These are phyloP conservation scores for Lates calcarifer DNA, from an alignment of 2,113 vertebrate genomes.

Conservation along the genomic window DNA sequence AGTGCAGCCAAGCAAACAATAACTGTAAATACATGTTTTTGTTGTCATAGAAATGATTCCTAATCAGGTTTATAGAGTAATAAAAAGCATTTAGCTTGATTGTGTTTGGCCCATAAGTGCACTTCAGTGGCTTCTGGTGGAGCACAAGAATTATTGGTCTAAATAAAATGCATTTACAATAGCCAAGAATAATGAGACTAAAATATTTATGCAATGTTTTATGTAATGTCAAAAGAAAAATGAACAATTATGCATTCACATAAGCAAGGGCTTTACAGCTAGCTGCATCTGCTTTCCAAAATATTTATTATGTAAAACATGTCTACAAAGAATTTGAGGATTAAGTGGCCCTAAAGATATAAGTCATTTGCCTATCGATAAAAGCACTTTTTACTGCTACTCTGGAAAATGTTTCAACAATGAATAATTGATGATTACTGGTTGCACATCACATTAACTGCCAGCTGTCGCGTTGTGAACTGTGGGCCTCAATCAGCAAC, in stretches of 20 bases:
- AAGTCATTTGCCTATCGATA: slow-evolving; percentile 45
- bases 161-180: slow-evolving; percentile 49
- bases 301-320: slow-evolving; percentile 49
- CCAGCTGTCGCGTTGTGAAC: slow-evolving; percentile 54
- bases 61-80: slow-evolving; percentile 55
- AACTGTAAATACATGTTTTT: slow-evolving; percentile 43
- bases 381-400: slow-evolving; percentile 49
- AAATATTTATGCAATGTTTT: slow-evolving; percentile 63
- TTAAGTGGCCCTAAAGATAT: slow-evolving; percentile 42
- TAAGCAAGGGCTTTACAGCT: slow-evolving; percentile 18
- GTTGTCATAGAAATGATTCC: slow-evolving; percentile 51
- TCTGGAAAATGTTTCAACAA: slow-evolving; percentile 49
- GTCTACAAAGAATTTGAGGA: slow-evolving; percentile 44
- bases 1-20: slow-evolving; percentile 26
- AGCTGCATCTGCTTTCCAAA: slow-evolving; percentile 16
- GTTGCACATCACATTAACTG: slow-evolving; percentile 59
- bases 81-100: slow-evolving; percentile 60
- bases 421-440: slow-evolving; percentile 68
- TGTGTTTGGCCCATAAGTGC: slow-evolving; percentile 59
- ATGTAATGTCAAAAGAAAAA: slow-evolving; percentile 50
- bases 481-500: slow-evolving; percentile 50
- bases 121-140: slow-evolving; percentile 53
- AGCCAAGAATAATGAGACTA: slow-evolving; percentile 39
- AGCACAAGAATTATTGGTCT: slow-evolving; percentile 38
- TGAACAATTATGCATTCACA: slow-evolving; percentile 25